Evolutionary conservation across 2,797 vertebrate species (phyloP).

Genomic region (Sebastes jordani): DNA sequence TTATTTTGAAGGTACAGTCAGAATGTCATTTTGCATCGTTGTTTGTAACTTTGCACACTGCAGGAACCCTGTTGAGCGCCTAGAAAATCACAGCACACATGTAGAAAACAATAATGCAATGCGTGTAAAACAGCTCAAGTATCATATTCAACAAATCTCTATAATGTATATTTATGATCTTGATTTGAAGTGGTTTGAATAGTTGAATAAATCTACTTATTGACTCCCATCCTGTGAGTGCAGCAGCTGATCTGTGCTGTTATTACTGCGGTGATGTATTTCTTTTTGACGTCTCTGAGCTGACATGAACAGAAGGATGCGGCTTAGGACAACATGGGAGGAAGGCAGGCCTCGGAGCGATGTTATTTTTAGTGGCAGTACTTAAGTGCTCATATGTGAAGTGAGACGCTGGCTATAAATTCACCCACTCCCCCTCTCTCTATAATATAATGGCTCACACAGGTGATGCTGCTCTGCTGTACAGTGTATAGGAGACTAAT

Average conservation of each 20-base stretch:
- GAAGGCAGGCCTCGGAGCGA: conserved; percentile 53
- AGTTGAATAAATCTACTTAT: not conserved
- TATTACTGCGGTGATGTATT: not conserved
- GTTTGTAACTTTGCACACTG: conserved; percentile 17
- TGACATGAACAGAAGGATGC: conserved; percentile 63
- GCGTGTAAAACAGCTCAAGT: not conserved
- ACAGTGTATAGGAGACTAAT: conserved; percentile 19
- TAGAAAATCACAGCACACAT: conserved; percentile 3
- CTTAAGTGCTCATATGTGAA: conserved; percentile 65
- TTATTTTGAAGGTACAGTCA: conserved; percentile 51
- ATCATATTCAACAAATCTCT: not conserved
- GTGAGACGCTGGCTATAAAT: conserved; percentile 27
- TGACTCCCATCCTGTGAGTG: not conserved
- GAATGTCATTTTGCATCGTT: not conserved
- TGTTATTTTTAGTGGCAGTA: conserved; percentile 72
- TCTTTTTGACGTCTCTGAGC: conserved; percentile 8
- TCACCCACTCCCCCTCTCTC: conserved; percentile 5
- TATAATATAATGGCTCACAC: not conserved
- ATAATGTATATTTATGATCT: not conserved
- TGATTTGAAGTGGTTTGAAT: not conserved
- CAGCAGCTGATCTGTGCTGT: not conserved
- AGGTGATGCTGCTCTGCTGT: conserved; percentile 27
- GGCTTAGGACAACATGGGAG: conserved; percentile 52
- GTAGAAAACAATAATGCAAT: not conserved
- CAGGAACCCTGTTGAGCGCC: conserved; percentile 41